Evolutionary conservation across 2,888 invertebrate genomes (phyloP).

Genomic region (Ichneumoninae sp.): DNA sequence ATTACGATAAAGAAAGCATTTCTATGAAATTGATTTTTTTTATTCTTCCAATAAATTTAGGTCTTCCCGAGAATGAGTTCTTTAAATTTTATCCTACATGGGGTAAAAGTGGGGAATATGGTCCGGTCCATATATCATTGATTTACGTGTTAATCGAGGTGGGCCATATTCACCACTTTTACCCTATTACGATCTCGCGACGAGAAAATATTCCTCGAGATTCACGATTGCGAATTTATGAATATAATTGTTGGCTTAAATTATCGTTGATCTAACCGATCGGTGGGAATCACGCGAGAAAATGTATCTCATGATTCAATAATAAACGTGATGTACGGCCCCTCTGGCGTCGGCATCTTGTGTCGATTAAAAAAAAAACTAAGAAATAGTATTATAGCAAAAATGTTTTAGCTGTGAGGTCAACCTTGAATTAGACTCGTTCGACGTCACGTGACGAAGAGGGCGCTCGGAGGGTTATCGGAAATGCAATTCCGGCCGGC

Average conservation of each 20-base stretch:
- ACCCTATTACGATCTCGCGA: background rate
- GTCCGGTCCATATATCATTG: no score
- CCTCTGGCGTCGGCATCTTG: background rate
- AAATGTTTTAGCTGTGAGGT: background rate
- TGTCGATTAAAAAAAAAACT: background rate
- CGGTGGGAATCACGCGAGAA: background rate
- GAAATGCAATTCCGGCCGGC: conserved; percentile 25
- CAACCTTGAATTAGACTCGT: conserved; percentile 6
- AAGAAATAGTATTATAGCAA: background rate
- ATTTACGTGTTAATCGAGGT: no score
- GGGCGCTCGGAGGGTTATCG: conserved; percentile 27
- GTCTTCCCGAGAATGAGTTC: background rate
- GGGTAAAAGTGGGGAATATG: no score
- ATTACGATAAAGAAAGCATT: background rate
- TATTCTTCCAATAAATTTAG: background rate
- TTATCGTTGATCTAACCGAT: conserved; percentile 2
- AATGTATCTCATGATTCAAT: background rate
- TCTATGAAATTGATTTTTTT: background rate
- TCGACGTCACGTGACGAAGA: conserved; percentile 17
- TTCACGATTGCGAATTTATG: background rate
- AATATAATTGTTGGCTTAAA: background rate
- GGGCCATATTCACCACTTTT: no score
- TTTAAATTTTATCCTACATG: background rate
- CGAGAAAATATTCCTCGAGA: background rate
- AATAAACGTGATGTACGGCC: background rate